Base-by-base conservation (phyloP, 2,797 vertebrate genomes). In the Anolis apletophallus region DNA sequence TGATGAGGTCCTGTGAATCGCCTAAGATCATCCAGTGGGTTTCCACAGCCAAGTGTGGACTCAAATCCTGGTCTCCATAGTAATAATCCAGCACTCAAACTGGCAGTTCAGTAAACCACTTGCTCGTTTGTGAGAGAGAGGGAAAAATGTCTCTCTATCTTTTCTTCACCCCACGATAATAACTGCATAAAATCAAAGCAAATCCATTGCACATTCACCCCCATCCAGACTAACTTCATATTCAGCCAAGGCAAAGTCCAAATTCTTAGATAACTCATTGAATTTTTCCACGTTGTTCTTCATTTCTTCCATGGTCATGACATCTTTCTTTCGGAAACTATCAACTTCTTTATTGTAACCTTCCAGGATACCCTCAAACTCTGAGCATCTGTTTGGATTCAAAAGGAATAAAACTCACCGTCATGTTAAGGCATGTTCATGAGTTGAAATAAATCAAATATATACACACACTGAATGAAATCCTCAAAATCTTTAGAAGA, bases 281-380 rank as follows among this genome's bases (percentile, higher is more conserved):
- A 98, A 96, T 81, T 95, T 97, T 89, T 94, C 95, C 69, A 98
- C 96, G 0, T 98, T 98, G 75, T 95, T 96, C 92, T 96, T 98
- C 92, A 98, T 96, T 93, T 98, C 97, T 57, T 97, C 97, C 0
- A 91, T 8, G 0, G 94, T 96, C 91, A 97, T 96, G 7, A 95
- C 67, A 50, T 98, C 96, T 2, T 96, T 96, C 88, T 95, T 98
- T 90, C 96, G 97, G 93, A 97, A 98, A 71, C 92, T 88, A 83
- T 97, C 96, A 26, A 98, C 91, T 81, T 98, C 96, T 86, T 95
- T 97, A 46, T 93, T 85, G 77, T 97, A 92, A 67, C 21, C 54
- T 84, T 96, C 92, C 54, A 99, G 96, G 54, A 46, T 94, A 21
- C 94, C 84, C 8, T 97, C 94, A 93, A 98, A 97, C 73, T 95